Evolutionary conservation across 2,113 vertebrate genomes (phyloP).

Genomic region (Caloenas nicobarica): DNA sequence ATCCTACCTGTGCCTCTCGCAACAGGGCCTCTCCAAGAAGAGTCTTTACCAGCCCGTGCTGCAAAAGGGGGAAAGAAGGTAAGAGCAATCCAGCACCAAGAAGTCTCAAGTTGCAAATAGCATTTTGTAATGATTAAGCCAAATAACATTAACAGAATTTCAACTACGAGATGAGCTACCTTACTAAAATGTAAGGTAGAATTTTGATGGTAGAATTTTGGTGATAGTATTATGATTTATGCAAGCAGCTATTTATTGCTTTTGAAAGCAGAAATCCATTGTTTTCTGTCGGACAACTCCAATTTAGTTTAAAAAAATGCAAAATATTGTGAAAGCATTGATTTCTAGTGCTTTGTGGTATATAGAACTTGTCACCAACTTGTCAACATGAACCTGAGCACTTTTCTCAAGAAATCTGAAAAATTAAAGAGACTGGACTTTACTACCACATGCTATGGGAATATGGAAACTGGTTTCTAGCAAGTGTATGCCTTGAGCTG

Average conservation of each 20-base stretch:
- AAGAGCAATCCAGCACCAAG: not conserved
- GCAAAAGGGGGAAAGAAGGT: not conserved
- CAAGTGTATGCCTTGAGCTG: not conserved
- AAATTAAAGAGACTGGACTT: not conserved
- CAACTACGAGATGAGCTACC: not conserved
- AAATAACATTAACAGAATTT: not conserved
- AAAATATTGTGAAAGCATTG: not conserved
- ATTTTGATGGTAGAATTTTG: not conserved
- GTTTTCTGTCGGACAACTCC: not conserved
- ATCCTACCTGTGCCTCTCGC: not conserved
- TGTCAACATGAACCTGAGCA: not conserved
- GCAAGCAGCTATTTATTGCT: not conserved
- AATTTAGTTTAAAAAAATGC: not conserved
- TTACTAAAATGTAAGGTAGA: not conserved
- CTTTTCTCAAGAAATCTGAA: not conserved
- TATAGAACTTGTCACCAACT: not conserved
- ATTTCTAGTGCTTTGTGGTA: not conserved
- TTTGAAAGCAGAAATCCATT: not conserved
- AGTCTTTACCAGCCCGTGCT: rapidly evolving
- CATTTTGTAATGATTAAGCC: not conserved
- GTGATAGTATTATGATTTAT: not conserved
- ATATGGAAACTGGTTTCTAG: not conserved
- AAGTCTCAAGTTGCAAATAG: not conserved
- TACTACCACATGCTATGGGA: not conserved
- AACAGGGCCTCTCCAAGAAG: not conserved